phyloP scores from a whole-genome alignment of 2,797 vertebrate genomes.

The Smutsia temminckii region DNA sequence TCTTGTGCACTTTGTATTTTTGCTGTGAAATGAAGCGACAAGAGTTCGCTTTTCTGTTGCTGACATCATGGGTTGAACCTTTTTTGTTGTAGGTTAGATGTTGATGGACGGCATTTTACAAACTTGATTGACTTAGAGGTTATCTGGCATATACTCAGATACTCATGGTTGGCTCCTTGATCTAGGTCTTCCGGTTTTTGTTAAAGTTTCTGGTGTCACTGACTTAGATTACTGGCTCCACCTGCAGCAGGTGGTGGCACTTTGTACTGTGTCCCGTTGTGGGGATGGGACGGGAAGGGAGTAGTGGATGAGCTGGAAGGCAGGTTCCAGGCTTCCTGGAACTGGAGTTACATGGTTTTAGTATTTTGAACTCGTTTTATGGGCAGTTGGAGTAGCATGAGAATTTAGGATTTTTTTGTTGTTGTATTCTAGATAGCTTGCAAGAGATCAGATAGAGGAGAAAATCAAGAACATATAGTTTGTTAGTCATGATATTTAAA shows the following conservation, averaged over 20 bases:
- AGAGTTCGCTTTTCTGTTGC: fast-evolving
- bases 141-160: fast-evolving
- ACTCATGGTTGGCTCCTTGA: fast-evolving
- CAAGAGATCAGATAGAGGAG: fast-evolving
- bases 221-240: fast-evolving
- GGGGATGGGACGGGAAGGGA: too few relatives aligned
- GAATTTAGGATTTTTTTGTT: not conserved
- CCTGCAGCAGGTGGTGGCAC: not conserved
- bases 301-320: not conserved
- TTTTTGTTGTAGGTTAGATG: fast-evolving
- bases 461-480: fast-evolving
- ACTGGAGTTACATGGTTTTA: fast-evolving
- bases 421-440: not conserved
- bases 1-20: not conserved
- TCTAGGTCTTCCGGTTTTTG: too few relatives aligned
- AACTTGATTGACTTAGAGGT: fast-evolving
- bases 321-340: not conserved
- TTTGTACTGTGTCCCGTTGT: too few relatives aligned
- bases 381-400: fast-evolving
- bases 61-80: fast-evolving
- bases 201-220: not conserved
- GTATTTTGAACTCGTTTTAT: too few relatives aligned
- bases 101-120: fast-evolving
- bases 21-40: not conserved
- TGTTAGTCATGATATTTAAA: fast-evolving